Percentiles rank a stretch among this genome's conserved stretches.
Evolutionary conservation across 2,797 vertebrate genomes (phyloP).

Genomic region (Chiroxiphia lanceolata): DNA sequence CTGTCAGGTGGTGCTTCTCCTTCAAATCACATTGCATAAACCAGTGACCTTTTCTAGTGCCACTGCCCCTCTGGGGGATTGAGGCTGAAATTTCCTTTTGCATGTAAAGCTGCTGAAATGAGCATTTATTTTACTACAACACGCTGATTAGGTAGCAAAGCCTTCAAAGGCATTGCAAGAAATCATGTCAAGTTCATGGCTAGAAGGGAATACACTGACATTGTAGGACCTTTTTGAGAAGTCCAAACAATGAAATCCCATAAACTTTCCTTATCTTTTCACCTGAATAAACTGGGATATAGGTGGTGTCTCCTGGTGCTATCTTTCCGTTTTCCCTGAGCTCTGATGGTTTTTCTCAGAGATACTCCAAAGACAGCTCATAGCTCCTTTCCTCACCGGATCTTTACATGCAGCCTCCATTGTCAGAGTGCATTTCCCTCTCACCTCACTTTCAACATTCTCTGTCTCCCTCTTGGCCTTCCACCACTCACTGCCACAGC

Average conservation of each 20-base stretch:
- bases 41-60: not conserved
- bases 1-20: not conserved
- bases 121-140: not conserved
- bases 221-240: not conserved
- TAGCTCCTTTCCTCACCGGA: not conserved
- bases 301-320: not conserved
- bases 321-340: not conserved
- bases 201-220: not conserved
- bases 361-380: not conserved
- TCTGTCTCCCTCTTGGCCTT: not conserved
- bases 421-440: not conserved
- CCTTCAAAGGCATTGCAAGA: not conserved
- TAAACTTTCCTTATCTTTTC: not conserved
- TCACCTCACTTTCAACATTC: not conserved
- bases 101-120: not conserved
- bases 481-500: not conserved
- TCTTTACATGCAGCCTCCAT: not conserved
- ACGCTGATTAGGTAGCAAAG: not conserved
- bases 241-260: not conserved
- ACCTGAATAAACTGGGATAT: not conserved
- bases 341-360: not conserved
- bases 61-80: not conserved
- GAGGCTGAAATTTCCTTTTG: not conserved
- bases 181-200: not conserved
- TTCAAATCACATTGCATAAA: not conserved